phyloP scores from a whole-genome alignment of 2,888 invertebrate species.

The Drosophila kanekoi region DNA sequence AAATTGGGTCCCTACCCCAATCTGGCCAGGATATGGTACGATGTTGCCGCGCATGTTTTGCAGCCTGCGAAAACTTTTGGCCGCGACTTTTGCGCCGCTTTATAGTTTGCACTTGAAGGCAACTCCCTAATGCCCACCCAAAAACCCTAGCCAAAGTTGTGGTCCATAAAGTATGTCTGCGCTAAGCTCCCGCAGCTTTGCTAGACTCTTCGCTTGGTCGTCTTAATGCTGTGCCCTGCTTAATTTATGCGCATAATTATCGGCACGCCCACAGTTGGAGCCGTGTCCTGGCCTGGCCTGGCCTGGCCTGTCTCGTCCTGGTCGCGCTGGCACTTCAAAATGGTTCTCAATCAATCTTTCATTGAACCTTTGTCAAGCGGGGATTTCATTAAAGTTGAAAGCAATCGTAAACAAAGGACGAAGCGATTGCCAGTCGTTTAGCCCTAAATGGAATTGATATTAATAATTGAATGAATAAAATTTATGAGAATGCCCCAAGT shows the following conservation, averaged over 20 bases:
- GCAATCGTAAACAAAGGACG: constrained; percentile 52
- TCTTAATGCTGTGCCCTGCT: constrained; percentile 41
- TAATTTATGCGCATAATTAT: constrained; percentile 80
- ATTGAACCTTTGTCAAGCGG: constrained; percentile 76
- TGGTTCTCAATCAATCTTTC: constrained; percentile 74
- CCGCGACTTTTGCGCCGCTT: constrained; percentile 36
- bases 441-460: constrained; percentile 68
- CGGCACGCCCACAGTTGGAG: constrained; percentile 38
- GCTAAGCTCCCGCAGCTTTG: constrained; percentile 35
- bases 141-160: constrained; percentile 13
- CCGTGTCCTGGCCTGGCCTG: not conserved
- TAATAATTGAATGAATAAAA: constrained; percentile 70
- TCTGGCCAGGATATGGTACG: not conserved
- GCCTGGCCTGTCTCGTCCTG: constrained; percentile 8
- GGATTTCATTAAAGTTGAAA: constrained; percentile 74
- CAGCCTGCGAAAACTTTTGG: constrained; percentile 28
- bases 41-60: constrained; percentile 7
- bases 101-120: constrained; percentile 52
- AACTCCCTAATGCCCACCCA: too few relatives aligned
- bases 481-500: constrained; percentile 16
- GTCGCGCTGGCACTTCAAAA: constrained; percentile 63
- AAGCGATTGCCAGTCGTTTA: constrained; percentile 57
- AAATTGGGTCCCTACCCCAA: not conserved
- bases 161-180: constrained; percentile 7
- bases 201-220: constrained; percentile 8